Base-by-base conservation (phyloP, 1,140 invertebrate genomes). In the Eriocheir sinensis region DNA sequence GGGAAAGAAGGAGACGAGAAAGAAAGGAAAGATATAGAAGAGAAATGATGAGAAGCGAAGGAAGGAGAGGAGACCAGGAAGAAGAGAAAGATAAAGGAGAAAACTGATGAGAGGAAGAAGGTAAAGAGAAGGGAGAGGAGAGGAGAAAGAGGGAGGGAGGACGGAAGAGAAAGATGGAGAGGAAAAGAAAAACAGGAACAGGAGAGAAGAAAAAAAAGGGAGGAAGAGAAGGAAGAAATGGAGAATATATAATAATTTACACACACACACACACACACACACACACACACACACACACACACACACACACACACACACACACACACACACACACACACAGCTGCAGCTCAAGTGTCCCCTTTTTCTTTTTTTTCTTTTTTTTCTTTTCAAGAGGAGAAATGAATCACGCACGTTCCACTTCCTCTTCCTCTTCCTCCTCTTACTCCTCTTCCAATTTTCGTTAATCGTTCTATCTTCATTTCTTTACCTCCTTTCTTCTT, bases 231-330 rank as follows among this genome's bases (percentile, higher is more conserved):
- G 53, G 53, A 72, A 12, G 12, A 12, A 72, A 72, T 72, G 12
- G 12, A 72, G 53, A 12, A 72, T 27, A 72, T 12, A 72, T 72
- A 12, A 27, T 12, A 12, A 12, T 27, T 27, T 72, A 4, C 79
- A 80, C 79, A 30, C 81, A 30, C 27, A 34, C n/a, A 85, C 81
- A 85, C 81, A 34, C 81, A 34, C 81, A 34, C 81, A 34, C 81
- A 9, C 81, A 34, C 81, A 34, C 81, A 83, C 81, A 9, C 81
- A 85, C 81, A 83, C 17, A 34, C 81, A 85, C 81, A 85, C n/a
- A 85, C 81, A 80, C 79, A 80, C 79, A 80, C 79, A 80, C 79
- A 80, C 79, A 80, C 27, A 80, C 79, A 27, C 27, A 80, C 79
- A 80, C 34, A 8, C 4, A 30, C 4, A 30, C n/a, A n/a, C n/a